Evolutionary conservation across 2,113 vertebrate species (phyloP).

Genomic region (Dasyprocta punctata): DNA sequence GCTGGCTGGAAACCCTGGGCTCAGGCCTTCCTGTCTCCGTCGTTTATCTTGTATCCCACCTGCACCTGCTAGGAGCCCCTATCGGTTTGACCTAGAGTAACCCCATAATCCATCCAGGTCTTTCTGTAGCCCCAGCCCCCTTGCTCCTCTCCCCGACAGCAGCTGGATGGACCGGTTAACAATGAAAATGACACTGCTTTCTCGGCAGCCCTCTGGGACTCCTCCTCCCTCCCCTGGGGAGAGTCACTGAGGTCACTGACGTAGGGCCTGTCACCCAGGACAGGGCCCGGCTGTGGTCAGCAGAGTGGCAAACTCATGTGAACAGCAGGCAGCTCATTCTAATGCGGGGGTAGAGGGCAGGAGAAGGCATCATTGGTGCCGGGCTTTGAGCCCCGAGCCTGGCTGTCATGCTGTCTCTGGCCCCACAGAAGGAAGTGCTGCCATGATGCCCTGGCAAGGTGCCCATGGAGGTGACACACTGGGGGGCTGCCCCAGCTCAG

Average conservation of each 20-base stretch:
- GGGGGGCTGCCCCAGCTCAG: neutral
- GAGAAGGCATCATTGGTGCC: neutral
- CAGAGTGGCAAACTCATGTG: neutral
- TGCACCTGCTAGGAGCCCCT: no score
- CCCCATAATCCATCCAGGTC: accelerated
- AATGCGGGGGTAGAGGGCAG: neutral
- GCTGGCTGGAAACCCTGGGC: neutral
- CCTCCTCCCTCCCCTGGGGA: accelerated
- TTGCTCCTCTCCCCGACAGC: accelerated
- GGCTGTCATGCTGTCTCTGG: accelerated
- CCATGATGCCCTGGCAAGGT: accelerated
- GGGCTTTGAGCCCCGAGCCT: neutral
- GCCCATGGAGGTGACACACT: neutral
- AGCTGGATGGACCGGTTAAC: neutral
- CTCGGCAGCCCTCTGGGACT: neutral
- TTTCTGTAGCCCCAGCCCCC: accelerated
- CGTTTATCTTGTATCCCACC: neutral
- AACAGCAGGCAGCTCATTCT: neutral
- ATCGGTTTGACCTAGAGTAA: neutral
- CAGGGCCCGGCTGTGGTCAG: neutral
- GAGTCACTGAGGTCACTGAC: neutral
- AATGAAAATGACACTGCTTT: neutral
- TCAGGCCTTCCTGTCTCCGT: neutral
- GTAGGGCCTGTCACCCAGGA: accelerated
- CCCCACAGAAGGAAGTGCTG: accelerated